A percentile compares a stretch with the other conserved stretches of the same genome.
phyloP scores from a whole-genome alignment of 2,888 invertebrate species.

The Prosapia bicincta region DNA sequence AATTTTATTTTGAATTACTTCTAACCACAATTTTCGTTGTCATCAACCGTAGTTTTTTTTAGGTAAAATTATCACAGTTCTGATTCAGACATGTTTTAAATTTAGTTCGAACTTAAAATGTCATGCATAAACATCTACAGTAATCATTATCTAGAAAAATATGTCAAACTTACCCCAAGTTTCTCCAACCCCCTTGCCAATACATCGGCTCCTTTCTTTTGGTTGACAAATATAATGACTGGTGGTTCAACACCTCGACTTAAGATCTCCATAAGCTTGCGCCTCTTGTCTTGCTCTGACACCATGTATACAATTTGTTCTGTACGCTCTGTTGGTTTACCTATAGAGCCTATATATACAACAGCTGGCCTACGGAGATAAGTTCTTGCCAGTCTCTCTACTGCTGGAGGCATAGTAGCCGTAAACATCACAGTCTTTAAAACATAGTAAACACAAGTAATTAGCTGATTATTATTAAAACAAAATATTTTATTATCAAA shows the following conservation, averaged over 20 bases:
- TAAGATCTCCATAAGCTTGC: constrained; percentile 92
- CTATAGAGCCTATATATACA: constrained; percentile 94
- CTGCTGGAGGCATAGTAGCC: constrained; percentile 98
- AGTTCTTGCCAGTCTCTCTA: constrained; percentile 91
- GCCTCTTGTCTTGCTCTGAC: constrained; percentile 92
- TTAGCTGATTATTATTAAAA: not conserved
- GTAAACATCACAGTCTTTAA: constrained; percentile 98
- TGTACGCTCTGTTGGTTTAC: constrained; percentile 96
- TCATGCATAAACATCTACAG: too few relatives aligned
- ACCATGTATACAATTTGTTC: constrained; percentile 97
- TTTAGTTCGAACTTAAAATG: too few relatives aligned
- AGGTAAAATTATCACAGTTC: too few relatives aligned
- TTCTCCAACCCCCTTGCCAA: constrained; percentile 96
- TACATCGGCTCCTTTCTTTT: constrained; percentile 99
- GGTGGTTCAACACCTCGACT: constrained; percentile 91
- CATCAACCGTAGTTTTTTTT: too few relatives aligned
- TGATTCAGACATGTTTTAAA: too few relatives aligned
- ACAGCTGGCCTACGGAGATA: constrained; percentile 95
- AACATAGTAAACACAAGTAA: not conserved
- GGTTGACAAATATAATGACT: constrained; percentile 99
- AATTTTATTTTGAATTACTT: too few relatives aligned
- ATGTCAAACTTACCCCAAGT: constrained; percentile 65
- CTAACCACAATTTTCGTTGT: too few relatives aligned
- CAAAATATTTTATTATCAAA: too few relatives aligned
- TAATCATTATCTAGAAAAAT: too few relatives aligned